Evolutionary conservation across 2,888 invertebrate species (phyloP).

Genomic region (Imbricaverruca yamaguchii): DNA sequence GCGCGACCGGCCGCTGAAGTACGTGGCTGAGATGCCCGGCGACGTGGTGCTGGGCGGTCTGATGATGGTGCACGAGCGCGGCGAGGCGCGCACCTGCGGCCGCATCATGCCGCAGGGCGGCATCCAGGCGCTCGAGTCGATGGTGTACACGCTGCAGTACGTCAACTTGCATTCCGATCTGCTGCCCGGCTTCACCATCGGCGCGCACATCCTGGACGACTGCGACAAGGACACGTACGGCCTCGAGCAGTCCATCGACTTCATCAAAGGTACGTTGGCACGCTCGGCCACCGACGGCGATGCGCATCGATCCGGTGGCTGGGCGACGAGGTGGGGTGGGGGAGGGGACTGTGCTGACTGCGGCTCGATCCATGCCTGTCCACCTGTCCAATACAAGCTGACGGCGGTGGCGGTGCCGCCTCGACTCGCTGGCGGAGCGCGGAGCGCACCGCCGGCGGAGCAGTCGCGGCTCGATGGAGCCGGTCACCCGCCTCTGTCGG

Average conservation of each 20-base stretch:
- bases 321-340: too few species aligned
- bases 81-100: slow-evolving; percentile 79
- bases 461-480: too few species aligned
- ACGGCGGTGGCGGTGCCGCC: too few species aligned
- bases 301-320: too few species aligned
- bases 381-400: too few species aligned
- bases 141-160: slow-evolving; percentile 81
- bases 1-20: slow-evolving; percentile 66
- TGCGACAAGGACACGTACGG: slow-evolving; percentile 95
- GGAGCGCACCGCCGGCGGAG: too few species aligned
- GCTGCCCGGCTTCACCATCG: slow-evolving; percentile 69
- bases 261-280: slow-evolving; percentile 74
- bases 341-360: too few species aligned
- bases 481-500: too few species aligned
- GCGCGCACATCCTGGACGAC: slow-evolving; percentile 84
- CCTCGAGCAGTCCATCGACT: slow-evolving; percentile 89
- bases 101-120: slow-evolving; percentile 84
- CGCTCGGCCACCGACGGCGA: too few species aligned
- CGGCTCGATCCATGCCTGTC: too few species aligned
- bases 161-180: slow-evolving; percentile 55
- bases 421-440: too few species aligned
- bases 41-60: slow-evolving; percentile 80
- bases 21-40: slow-evolving; percentile 78
- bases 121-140: slow-evolving; percentile 70
- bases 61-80: slow-evolving; percentile 91